Evolutionary conservation across 2,888 invertebrate species (phyloP).

Genomic region (Bugulina stolonifera): DNA sequence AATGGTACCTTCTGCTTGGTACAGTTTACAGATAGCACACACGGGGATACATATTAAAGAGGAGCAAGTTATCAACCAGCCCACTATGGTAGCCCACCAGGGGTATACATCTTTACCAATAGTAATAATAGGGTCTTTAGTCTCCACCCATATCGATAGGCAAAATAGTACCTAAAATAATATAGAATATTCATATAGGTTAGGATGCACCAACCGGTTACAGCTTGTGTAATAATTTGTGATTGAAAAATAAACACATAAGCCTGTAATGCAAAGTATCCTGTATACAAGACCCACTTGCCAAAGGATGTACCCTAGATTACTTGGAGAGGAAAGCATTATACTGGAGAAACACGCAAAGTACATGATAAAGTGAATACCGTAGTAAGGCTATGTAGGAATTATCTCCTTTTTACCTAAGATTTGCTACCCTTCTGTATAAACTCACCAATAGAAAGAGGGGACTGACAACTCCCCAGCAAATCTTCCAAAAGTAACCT

Average conservation of each 20-base stretch:
- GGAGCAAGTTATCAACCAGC: conserved; percentile 48
- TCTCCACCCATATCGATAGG: conserved; percentile 35
- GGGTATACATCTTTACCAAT: conserved; percentile 38
- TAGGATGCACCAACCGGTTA: background rate
- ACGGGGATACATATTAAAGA: conserved; percentile 43
- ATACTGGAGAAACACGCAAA: no score
- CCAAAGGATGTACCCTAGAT: no score
- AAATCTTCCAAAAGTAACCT: conserved; percentile 45
- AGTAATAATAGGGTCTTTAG: background rate
- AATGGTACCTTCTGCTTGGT: conserved; percentile 37
- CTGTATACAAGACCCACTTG: no score
- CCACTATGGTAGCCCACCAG: conserved; percentile 41
- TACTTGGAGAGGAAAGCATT: no score
- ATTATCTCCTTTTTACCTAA: no score
- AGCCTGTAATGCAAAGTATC: no score
- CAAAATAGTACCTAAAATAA: conserved; percentile 41
- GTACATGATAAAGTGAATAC: no score
- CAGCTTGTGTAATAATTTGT: background rate
- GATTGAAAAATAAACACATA: no score
- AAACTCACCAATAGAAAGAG: conserved; percentile 43
- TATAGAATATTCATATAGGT: background rate
- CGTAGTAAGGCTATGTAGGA: no score
- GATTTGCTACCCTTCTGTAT: no score
- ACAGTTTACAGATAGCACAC: conserved; percentile 48
- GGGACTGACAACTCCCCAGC: conserved; percentile 49